phyloP scores from a whole-genome alignment of 2,797 vertebrate species.

The Amblyopsis hoosieri region DNA sequence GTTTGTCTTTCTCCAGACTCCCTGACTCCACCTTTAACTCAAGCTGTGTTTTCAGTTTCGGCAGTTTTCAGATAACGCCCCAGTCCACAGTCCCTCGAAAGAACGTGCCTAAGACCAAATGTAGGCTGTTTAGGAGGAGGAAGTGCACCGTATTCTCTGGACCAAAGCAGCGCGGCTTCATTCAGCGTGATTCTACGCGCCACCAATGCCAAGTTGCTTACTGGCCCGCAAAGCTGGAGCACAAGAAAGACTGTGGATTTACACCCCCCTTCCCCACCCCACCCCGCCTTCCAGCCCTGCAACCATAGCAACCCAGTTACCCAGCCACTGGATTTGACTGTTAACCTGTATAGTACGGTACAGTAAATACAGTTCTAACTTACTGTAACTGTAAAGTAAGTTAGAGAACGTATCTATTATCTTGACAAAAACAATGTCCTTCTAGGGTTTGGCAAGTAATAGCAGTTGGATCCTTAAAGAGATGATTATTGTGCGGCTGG shows the following conservation, averaged over 20 bases:
- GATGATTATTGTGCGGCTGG: too few species aligned
- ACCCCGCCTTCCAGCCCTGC: constrained; percentile 7
- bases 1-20: too few species aligned
- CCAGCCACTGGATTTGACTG: constrained; percentile 12
- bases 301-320: constrained; percentile 61
- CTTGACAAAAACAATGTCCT: too few species aligned
- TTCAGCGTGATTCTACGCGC: constrained; percentile 1
- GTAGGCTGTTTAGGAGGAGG: constrained; percentile 13
- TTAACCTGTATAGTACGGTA: not conserved
- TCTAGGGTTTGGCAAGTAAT: too few species aligned
- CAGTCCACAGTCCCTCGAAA: constrained; percentile 22
- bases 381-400: too few species aligned
- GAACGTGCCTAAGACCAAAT: constrained; percentile 26
- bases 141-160: constrained; percentile 25
- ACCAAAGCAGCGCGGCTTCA: constrained; percentile 24
- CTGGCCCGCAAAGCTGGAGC: constrained; percentile 33
- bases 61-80: constrained; percentile 17
- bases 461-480: too few species aligned
- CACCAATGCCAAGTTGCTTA: constrained; percentile 39
- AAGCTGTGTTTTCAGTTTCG: constrained; percentile 21
- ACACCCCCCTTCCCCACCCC: constrained; percentile 23
- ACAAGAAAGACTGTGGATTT: constrained; percentile 19
- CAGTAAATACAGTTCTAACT: not conserved
- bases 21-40: constrained; percentile 10
- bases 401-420: too few species aligned